Evolutionary conservation across 2,888 invertebrate species (phyloP).

Genomic region (Lymantria dispar): DNA sequence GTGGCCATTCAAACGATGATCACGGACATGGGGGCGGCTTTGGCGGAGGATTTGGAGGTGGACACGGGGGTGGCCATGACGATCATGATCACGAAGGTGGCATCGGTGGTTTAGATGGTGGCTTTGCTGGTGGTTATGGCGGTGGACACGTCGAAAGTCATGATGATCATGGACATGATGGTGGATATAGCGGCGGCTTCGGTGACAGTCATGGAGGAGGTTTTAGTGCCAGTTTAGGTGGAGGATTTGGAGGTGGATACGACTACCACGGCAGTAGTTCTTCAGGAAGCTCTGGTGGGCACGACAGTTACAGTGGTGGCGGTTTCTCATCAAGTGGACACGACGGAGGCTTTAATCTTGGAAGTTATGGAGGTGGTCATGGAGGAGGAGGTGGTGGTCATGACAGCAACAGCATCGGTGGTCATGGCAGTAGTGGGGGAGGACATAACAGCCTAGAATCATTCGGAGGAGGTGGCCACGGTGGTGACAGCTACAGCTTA

Average conservation of each 20-base stretch:
- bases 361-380: constrained; percentile 26
- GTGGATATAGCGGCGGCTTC: constrained; percentile 35
- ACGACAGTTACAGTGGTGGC: constrained; percentile 35
- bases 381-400: constrained; percentile 29
- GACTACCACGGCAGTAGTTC: constrained; percentile 26
- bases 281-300: constrained; percentile 20
- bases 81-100: constrained; percentile 37
- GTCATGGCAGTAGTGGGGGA: constrained; percentile 22
- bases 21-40: constrained; percentile 38
- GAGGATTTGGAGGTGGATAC: constrained; percentile 25
- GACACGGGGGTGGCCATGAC: constrained; percentile 37
- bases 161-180: constrained; percentile 34
- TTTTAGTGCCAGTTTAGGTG: constrained; percentile 21
- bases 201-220: constrained; percentile 12
- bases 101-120: constrained; percentile 33
- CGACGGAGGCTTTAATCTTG: constrained; percentile 28
- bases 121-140: constrained; percentile 17
- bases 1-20: constrained; percentile 38
- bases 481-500: constrained; percentile 26
- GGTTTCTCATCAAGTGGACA: constrained; percentile 30
- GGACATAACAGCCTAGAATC: constrained; percentile 19
- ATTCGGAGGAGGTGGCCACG: constrained; percentile 24
- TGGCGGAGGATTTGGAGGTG: constrained; percentile 41
- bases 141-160: constrained; percentile 27
- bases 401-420: constrained; percentile 27